These are phyloP conservation scores for Melangyna quadrimaculata DNA, from an alignment of 2,888 invertebrate genomes.

Conservation along the genomic window DNA sequence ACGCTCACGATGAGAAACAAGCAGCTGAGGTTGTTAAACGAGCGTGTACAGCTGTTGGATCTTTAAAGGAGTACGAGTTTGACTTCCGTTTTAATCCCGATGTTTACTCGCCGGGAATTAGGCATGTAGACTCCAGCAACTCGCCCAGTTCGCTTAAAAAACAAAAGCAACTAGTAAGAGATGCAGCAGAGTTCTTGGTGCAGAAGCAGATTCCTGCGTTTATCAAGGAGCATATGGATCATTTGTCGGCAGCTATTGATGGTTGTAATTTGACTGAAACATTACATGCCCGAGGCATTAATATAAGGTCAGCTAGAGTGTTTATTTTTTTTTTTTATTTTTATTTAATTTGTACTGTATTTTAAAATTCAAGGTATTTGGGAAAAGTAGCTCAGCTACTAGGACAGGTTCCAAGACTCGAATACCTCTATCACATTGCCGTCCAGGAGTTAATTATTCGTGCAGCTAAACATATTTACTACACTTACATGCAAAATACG, in stretches of 20 bases:
- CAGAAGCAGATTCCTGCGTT: conserved; percentile 97
- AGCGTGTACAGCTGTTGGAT: conserved; percentile 95
- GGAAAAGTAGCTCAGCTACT: conserved; percentile 94
- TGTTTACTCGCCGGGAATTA: conserved; percentile 96
- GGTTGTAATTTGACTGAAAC: conserved; percentile 95
- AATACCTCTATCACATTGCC: conserved; percentile 94
- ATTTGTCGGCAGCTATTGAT: conserved; percentile 96
- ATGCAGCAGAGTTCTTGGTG: conserved; percentile 97
- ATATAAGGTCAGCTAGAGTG: conserved; percentile 83
- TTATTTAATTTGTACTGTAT: not conserved
- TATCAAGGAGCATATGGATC: conserved; percentile 94
- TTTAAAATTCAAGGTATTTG: conserved; percentile 85
- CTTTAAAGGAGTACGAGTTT: conserved; percentile 96
- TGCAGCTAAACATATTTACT: conserved; percentile 96
- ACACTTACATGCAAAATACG: conserved; percentile 89
- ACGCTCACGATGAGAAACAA: conserved; percentile 83
- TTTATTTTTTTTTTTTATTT: not conserved
- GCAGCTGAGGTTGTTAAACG: conserved; percentile 94
- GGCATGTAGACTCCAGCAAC: conserved; percentile 87
- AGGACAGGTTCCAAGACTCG: conserved; percentile 88
- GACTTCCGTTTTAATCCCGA: conserved; percentile 99
- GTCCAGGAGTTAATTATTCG: conserved; percentile 94
- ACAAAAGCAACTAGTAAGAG: conserved; percentile 94
- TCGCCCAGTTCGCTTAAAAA: conserved; percentile 87
- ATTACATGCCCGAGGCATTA: conserved; percentile 97